Evolutionary conservation across 1,140 invertebrate species (phyloP).

Genomic region (Nebria ingens): DNA sequence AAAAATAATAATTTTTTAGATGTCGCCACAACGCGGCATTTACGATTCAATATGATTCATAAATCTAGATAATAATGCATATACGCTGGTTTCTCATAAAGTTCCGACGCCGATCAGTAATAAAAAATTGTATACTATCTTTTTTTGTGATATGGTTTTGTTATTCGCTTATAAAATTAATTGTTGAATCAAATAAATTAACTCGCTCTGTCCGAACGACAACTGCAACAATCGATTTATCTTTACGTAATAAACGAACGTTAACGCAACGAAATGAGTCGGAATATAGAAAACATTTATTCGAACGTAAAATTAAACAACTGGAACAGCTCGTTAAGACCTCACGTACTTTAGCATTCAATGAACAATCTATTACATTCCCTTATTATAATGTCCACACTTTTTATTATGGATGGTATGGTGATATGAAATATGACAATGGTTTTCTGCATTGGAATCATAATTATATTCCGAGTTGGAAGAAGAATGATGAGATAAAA

Average conservation of each 20-base stretch:
- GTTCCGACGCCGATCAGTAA: background rate
- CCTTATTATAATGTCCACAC: conserved; percentile 39
- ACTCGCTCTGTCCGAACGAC: no score
- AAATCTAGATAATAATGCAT: background rate
- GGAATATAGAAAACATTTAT: background rate
- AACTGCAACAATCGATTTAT: no score
- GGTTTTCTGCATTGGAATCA: conserved; percentile 41
- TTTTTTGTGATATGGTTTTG: background rate
- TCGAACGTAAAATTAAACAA: conserved; percentile 14
- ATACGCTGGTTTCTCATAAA: background rate
- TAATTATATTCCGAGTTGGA: conserved; percentile 37
- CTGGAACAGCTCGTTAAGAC: conserved; percentile 13
- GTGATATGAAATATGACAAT: conserved; percentile 34
- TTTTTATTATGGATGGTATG: conserved; percentile 44
- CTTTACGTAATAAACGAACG: background rate
- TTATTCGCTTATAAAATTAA: background rate
- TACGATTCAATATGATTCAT: background rate
- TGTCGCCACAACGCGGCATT: background rate
- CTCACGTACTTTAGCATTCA: conserved; percentile 16
- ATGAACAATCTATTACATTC: conserved; percentile 22
- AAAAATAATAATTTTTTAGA: no score
- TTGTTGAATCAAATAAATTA: no score
- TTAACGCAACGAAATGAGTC: background rate
- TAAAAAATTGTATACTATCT: background rate
- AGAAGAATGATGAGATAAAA: conserved; percentile 34